Evolutionary conservation across 2,113 vertebrate genomes (phyloP).

Genomic region (Probosciger aterrimus): DNA sequence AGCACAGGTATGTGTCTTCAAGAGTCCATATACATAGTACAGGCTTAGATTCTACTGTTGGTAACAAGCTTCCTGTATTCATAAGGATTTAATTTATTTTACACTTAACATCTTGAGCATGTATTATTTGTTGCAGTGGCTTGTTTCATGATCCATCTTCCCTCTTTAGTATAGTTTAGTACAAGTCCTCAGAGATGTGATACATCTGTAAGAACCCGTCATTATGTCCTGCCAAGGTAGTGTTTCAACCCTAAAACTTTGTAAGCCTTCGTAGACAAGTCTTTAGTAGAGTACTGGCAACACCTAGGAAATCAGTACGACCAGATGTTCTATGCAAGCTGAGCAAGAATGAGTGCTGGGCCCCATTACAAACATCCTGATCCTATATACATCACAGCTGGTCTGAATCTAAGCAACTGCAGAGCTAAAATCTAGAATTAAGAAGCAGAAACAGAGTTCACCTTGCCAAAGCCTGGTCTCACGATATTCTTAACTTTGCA

Average conservation of each 20-base stretch:
- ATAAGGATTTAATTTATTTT: neutral
- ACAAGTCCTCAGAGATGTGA: neutral
- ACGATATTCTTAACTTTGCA: neutral
- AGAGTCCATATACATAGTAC: neutral
- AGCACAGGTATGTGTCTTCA: neutral
- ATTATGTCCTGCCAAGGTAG: neutral
- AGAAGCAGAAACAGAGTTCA: neutral
- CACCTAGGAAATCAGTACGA: neutral
- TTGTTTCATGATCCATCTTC: neutral
- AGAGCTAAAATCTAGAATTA: neutral
- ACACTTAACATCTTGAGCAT: neutral
- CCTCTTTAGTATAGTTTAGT: slow-evolving; percentile 20
- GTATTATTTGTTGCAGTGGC: neutral
- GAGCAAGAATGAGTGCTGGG: neutral
- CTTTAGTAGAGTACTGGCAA: neutral
- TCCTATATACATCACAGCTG: neutral
- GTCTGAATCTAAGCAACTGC: neutral
- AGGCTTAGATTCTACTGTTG: neutral
- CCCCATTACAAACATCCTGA: neutral
- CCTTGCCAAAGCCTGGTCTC: neutral
- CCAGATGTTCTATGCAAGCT: accelerated
- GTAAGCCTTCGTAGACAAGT: neutral
- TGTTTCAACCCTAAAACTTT: neutral
- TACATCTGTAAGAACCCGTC: neutral
- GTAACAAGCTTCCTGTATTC: neutral